Conservation (phyloP, 2,797 vertebrate genomes). For the Anguilla anguilla region DNA sequence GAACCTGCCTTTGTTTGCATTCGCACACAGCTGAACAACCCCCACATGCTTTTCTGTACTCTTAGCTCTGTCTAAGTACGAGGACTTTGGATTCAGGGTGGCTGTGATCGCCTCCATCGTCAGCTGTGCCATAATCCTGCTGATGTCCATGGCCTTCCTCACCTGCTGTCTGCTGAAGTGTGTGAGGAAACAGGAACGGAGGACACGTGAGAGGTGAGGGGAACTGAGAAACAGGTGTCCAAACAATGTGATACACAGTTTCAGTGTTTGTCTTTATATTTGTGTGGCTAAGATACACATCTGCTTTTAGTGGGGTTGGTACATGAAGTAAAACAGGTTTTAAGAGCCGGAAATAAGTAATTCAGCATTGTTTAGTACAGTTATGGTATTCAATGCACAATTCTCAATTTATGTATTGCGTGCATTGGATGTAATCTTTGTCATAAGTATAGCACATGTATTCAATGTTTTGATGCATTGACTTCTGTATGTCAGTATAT, state of each 20-base stretch:
- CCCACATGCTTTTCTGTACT: conserved; percentile 29
- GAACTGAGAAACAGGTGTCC: background rate
- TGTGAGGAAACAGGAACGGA: conserved; percentile 75
- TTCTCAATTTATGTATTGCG: background rate
- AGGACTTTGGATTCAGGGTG: conserved; percentile 84
- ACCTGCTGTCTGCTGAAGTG: conserved; percentile 87
- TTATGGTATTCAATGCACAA: background rate
- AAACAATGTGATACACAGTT: background rate
- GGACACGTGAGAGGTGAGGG: conserved; percentile 62
- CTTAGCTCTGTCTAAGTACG: conserved; percentile 73
- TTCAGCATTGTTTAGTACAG: background rate
- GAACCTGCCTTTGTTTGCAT: background rate
- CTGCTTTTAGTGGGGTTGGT: background rate
- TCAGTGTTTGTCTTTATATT: background rate
- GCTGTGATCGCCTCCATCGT: conserved; percentile 86
- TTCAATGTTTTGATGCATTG: background rate
- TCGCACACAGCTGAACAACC: background rate
- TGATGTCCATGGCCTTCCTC: conserved; percentile 91
- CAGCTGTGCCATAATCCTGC: conserved; percentile 84
- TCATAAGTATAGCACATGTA: background rate
- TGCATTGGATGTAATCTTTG: background rate
- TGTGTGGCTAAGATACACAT: background rate
- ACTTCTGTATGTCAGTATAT: background rate
- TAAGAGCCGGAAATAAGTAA: background rate
- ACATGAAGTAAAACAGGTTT: background rate